Percentiles rank a stretch among this genome's conserved stretches.
Evolutionary conservation across 2,113 vertebrate species (phyloP).

Genomic region (Delphinapterus leucas): DNA sequence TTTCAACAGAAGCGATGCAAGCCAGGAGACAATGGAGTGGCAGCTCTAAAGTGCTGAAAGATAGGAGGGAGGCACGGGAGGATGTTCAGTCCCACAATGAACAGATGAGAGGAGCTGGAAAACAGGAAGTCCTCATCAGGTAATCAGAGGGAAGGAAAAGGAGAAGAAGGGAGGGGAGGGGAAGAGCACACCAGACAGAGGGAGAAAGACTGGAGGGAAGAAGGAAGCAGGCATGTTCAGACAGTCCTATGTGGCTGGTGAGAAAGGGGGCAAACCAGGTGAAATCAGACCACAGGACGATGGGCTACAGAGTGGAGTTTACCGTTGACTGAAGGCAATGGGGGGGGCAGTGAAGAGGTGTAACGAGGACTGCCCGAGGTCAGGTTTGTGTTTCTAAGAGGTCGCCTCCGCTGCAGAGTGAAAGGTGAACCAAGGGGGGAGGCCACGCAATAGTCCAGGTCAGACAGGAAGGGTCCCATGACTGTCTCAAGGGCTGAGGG

Average conservation of each 20-base stretch:
- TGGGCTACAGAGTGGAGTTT: accelerated
- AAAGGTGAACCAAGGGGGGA: background rate
- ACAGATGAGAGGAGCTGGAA: background rate
- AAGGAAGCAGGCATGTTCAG: accelerated
- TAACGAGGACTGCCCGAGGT: background rate
- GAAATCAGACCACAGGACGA: background rate
- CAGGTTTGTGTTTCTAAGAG: background rate
- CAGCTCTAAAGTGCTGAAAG: background rate
- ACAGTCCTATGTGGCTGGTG: accelerated
- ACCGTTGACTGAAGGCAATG: background rate
- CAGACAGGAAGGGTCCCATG: background rate
- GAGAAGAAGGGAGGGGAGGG: background rate
- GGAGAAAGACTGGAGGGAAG: background rate
- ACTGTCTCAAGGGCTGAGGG: background rate
- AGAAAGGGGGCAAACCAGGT: too few relatives aligned
- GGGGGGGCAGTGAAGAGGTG: too few relatives aligned
- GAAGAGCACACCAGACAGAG: too few relatives aligned
- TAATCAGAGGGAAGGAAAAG: too few relatives aligned
- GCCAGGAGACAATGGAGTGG: too few relatives aligned
- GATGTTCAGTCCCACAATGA: background rate
- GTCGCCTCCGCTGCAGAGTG: background rate
- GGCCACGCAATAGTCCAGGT: background rate
- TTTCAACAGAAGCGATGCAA: background rate
- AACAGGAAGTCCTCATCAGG: background rate
- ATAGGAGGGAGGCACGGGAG: background rate